These are phyloP conservation scores for Meda fulgida DNA, from an alignment of 2,797 vertebrate genomes.

Conservation along the genomic window DNA sequence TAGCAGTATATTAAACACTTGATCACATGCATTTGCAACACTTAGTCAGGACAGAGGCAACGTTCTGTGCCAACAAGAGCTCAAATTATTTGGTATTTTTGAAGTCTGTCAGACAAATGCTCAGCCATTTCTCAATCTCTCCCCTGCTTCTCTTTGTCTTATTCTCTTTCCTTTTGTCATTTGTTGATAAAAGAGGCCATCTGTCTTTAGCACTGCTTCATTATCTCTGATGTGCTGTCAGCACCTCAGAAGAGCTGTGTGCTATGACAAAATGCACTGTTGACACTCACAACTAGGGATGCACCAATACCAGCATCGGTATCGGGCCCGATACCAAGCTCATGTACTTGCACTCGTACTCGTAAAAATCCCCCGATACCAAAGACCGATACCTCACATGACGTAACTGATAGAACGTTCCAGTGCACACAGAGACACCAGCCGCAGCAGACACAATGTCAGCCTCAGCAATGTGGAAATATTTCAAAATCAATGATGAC, in stretches of 20 bases:
- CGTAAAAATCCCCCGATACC: no score
- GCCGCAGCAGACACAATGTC: background rate
- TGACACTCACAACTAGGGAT: constrained; percentile 65
- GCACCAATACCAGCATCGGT: no score
- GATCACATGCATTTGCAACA: constrained; percentile 7
- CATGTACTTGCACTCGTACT: no score
- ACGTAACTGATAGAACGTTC: background rate
- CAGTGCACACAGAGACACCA: background rate
- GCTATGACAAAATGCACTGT: constrained; percentile 61
- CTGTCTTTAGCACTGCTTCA: constrained; percentile 69
- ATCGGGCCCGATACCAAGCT: no score
- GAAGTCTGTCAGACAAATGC: constrained; percentile 13
- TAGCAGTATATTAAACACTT: constrained; percentile 8
- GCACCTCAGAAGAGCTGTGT: constrained; percentile 56
- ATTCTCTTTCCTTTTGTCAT: constrained; percentile 8
- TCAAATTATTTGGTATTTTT: constrained; percentile 8
- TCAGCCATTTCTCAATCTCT: constrained; percentile 57
- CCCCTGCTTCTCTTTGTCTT: constrained; percentile 10
- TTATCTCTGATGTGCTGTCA: constrained; percentile 54
- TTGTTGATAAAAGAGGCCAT: constrained; percentile 60
- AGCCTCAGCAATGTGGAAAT: background rate
- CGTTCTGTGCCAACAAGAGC: background rate
- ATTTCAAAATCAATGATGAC: background rate
- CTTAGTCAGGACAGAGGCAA: background rate
- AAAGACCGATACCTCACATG: no score